Percentiles rank a stretch among this genome's conserved stretches.
phyloP scores from a whole-genome alignment of 2,888 invertebrate species.

The Campoplex capitator region DNA sequence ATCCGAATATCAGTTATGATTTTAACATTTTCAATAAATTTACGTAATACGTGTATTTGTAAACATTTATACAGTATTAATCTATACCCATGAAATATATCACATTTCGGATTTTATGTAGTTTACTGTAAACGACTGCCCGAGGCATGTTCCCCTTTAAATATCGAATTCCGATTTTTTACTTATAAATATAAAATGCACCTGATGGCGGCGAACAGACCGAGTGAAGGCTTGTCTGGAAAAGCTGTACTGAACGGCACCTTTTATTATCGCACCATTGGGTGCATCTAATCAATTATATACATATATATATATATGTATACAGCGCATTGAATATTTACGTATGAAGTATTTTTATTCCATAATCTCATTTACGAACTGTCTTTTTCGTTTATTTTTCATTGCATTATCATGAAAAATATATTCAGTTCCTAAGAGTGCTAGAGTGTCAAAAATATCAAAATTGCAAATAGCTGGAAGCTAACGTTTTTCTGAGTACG shows the following conservation, averaged over 20 bases:
- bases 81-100: neutral
- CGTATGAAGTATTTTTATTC: neutral
- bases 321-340: neutral
- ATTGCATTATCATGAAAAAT: neutral
- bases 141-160: slow-evolving; percentile 31
- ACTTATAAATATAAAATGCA: slow-evolving; percentile 57
- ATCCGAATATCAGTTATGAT: neutral
- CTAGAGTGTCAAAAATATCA: neutral
- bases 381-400: neutral
- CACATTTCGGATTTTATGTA: slow-evolving; percentile 14
- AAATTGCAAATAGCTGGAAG: neutral
- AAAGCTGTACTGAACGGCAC: neutral
- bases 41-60: neutral
- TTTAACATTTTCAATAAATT: neutral
- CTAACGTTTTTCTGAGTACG: neutral
- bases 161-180: slow-evolving; percentile 61
- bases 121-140: neutral
- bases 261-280: slow-evolving; percentile 17
- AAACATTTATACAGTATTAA: neutral
- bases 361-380: neutral
- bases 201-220: slow-evolving; percentile 19
- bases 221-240: slow-evolving; percentile 39
- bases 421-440: neutral
- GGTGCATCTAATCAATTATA: slow-evolving; percentile 10
- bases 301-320: no score